Evolutionary conservation across 2,797 vertebrate species (phyloP), one percentile per base, ranked within the genome.

Genomic region (Erethizon dorsatum): DNA sequence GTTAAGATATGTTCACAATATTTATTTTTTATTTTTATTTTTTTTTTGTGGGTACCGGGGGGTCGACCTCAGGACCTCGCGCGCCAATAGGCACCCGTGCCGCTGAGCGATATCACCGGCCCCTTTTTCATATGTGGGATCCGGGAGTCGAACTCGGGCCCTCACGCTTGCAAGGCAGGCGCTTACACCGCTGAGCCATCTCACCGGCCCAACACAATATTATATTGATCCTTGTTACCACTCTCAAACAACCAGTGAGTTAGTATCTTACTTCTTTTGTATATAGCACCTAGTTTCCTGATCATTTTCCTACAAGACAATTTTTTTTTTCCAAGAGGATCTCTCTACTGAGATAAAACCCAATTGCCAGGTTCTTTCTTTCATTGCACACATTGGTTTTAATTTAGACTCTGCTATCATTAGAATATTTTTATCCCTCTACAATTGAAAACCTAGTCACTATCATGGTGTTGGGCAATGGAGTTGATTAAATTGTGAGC

Each of bases 271-370:
- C 14, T 69, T 41, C 18, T 78, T 90, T 96, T 85, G 78, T 52
- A 2, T 56, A 54, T 57, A 83, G 17, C 65, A 85, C 57, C 88
- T 92, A 37, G 18, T 89, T 37, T 61, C 84, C 50, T 78, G 94
- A 83, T n/a, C 22, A 61, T 56, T 71, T 93, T 85, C 57, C 59
- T 85, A 56, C 75, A 37, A 77, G 14, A 73, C 56, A 91, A 95
- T n/a, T n/a, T n/a, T 77, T 87, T 65, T 83, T 75, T 96, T 91
- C 13, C 41, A 61, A 93, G 79, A 91, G 14, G 45, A 82, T 1
- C 5, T 1, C 4, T 56, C 0, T 54, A 28, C 52, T 37, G 50
- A 88, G 73, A 65, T 28, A 28, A 83, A 33, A 96, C 86, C 8
- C 71, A 15, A 57, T 54, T 6, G 22, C 5, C 26, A 91, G 26